These are phyloP conservation scores for Magallana ariakensis DNA, from an alignment of 1,140 invertebrate genomes.

Conservation along the genomic window DNA sequence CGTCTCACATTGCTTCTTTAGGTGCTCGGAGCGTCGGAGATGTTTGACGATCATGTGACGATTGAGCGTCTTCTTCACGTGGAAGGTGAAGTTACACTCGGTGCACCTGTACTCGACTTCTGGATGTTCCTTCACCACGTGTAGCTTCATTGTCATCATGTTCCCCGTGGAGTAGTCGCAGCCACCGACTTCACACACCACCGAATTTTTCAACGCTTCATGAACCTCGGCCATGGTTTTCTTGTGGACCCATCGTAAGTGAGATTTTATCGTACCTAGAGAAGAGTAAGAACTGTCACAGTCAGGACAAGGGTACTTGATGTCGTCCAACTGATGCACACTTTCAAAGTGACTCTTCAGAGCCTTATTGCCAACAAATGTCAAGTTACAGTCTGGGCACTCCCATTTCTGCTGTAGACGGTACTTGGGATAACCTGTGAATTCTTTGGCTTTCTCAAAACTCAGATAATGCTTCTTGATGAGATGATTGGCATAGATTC, in stretches of 20 bases:
- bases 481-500: conserved; percentile 24
- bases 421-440: conserved; percentile 31
- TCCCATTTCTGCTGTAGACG: not conserved
- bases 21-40: not conserved
- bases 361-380: conserved; percentile 2
- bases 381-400: conserved; percentile 28
- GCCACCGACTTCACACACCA: not conserved
- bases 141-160: conserved; percentile 40
- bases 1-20: conserved; percentile 15
- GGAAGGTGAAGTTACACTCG: conserved; percentile 40
- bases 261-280: conserved; percentile 11
- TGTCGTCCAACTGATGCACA: not conserved
- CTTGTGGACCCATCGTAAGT: conserved; percentile 25
- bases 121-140: conserved; percentile 22
- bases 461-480: conserved; percentile 21
- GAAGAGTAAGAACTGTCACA: conserved; percentile 37
- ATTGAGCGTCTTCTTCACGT: conserved; percentile 30
- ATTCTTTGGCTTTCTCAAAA: conserved; percentile 25
- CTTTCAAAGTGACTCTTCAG: conserved; percentile 17
- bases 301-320: conserved; percentile 2
- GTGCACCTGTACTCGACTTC: conserved; percentile 16
- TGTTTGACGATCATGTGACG: conserved; percentile 39
- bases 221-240: not conserved
- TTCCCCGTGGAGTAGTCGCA: conserved; percentile 36
- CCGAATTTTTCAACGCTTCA: not conserved